A percentile compares a stretch with the other conserved stretches of the same genome.
phyloP scores from a whole-genome alignment of 2,797 vertebrate species.

The Arctocebus calabarensis region DNA sequence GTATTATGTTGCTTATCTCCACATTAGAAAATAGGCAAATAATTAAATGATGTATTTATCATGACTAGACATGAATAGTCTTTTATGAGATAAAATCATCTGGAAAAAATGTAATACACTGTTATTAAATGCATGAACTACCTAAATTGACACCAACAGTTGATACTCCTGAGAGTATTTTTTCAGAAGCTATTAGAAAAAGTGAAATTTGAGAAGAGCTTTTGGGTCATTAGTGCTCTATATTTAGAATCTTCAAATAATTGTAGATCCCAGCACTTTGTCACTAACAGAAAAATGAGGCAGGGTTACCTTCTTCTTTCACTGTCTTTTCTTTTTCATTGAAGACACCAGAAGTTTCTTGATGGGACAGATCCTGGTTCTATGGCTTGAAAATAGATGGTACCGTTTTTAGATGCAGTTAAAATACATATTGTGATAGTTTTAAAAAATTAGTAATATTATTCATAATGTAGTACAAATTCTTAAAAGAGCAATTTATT shows the following conservation, averaged over 20 bases:
- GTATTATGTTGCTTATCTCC: constrained; percentile 18
- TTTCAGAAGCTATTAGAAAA: constrained; percentile 69
- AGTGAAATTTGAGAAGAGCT: constrained; percentile 60
- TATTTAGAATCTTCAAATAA: constrained; percentile 74
- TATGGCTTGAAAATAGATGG: constrained; percentile 37
- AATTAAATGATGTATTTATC: not conserved
- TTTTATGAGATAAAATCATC: not conserved
- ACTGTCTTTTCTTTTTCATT: constrained; percentile 9
- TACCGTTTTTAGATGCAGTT: not conserved
- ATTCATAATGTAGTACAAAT: not conserved
- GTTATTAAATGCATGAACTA: not conserved
- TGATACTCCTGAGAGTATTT: constrained; percentile 47
- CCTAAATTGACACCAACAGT: constrained; percentile 10
- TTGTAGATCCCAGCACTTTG: constrained; percentile 49
- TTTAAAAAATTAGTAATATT: constrained; percentile 5
- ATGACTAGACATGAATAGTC: not conserved
- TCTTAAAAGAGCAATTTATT: constrained; percentile 41
- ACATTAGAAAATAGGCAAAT: not conserved
- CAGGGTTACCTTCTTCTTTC: constrained; percentile 17
- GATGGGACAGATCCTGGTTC: not conserved
- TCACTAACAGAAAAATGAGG: constrained; percentile 67
- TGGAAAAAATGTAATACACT: not conserved
- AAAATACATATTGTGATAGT: constrained; percentile 3
- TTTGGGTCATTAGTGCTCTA: constrained; percentile 72
- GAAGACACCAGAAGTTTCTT: constrained; percentile 25